These are phyloP conservation scores for Steinernema hermaphroditum DNA, from an alignment of 2,888 invertebrate species.

Conservation along the genomic window DNA sequence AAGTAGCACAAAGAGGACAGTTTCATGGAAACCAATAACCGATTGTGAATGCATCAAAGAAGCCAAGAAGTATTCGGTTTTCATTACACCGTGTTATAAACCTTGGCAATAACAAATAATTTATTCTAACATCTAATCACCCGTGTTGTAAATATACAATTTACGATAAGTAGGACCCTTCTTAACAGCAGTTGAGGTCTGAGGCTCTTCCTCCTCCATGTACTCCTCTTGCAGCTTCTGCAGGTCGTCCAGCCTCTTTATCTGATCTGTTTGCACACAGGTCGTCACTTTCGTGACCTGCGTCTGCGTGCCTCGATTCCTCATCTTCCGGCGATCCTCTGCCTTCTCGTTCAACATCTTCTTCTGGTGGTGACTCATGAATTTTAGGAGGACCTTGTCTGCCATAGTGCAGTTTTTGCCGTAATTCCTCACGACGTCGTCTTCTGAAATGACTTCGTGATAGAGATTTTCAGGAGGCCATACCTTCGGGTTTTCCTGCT, in stretches of 20 bases:
- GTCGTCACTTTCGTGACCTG: slow-evolving; percentile 38
- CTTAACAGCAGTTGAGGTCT: neutral
- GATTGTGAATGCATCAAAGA: too few relatives aligned
- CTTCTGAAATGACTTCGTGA: slow-evolving; percentile 6
- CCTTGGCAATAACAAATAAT: slow-evolving; percentile 22
- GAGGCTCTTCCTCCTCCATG: slow-evolving; percentile 3
- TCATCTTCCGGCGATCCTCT: slow-evolving; percentile 54
- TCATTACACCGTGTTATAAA: too few relatives aligned
- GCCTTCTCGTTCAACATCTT: slow-evolving; percentile 57
- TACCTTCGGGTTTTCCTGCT: neutral
- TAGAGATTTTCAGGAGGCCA: neutral
- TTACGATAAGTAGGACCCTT: slow-evolving; percentile 34
- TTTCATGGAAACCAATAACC: too few relatives aligned
- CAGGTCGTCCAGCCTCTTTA: slow-evolving; percentile 4
- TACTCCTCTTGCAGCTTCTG: slow-evolving; percentile 4
- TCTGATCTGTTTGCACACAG: slow-evolving; percentile 42
- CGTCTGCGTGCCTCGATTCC: slow-evolving; percentile 56
- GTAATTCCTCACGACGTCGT: slow-evolving; percentile 41
- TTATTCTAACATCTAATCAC: slow-evolving; percentile 30
- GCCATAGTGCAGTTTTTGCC: slow-evolving; percentile 47
- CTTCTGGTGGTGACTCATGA: slow-evolving; percentile 62
- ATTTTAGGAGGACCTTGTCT: slow-evolving; percentile 53
- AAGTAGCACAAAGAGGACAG: too few relatives aligned
- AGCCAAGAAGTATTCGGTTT: too few relatives aligned
- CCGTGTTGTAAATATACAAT: slow-evolving; percentile 64